Evolutionary conservation across 2,797 vertebrate species (phyloP), one percentile per base, ranked within the genome.

Genomic region (Spinibarbus caldwelli): DNA sequence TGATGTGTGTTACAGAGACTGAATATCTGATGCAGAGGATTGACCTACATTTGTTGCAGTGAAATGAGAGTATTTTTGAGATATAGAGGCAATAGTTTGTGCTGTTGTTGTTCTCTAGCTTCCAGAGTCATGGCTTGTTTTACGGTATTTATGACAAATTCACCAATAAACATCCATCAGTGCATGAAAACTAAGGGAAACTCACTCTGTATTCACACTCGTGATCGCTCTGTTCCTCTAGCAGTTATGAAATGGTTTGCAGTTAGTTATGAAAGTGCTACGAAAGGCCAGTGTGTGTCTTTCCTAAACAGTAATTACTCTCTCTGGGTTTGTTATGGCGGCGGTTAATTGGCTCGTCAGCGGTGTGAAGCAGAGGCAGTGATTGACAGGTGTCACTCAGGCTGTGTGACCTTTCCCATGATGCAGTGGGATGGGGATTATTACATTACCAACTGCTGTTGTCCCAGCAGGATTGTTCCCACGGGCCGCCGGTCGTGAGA

Each of bases 341-440:
- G n/a, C n/a, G n/a, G n/a, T n/a, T 85, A 89, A 92, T 89, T 86
- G 83, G 66, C 82, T 85, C 49, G 68, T 86, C 19, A 19, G 17
- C 36, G 31, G 8, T 82, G 79, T 78, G 49, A 66, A 78, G 76
- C 71, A 4, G 34, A 83, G 36, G 82, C 85, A 5, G 80, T 92
- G 93, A 94, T 89, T 94, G 94, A 87, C 92, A 94, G 87, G 89
- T 92, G 91, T 90, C 93, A 92, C 88, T 89, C 85, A 78, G 82
- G 82, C 71, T 80, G 81, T 36, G 17, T 93, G 93, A 94, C 92
- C 93, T 93, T 93, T 94, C 86, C 70, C 75, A 87, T 72, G 83
- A 85, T 85, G 77, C 82, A 88, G 49, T 66, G 81, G 78, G 75
- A 85, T 31, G 49, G 54, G 77, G 67, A 78, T 89, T 84, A 41